A percentile compares a stretch with the other conserved stretches of the same genome.
Evolutionary conservation across 2,113 vertebrate species (phyloP).

Genomic region (Pseudorectes ferrugineus): DNA sequence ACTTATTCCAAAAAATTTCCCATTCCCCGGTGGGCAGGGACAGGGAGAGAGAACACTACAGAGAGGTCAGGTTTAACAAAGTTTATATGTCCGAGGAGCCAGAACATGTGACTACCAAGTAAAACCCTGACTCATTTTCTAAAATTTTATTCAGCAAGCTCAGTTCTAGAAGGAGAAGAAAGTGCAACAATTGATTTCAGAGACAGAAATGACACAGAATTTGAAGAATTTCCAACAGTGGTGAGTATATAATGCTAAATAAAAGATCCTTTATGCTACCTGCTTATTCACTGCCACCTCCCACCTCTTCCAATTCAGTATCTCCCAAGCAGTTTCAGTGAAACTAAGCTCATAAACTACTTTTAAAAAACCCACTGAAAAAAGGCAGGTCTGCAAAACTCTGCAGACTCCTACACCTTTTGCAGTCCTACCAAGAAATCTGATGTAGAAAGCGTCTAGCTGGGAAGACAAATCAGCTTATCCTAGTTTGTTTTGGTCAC

Average conservation of each 20-base stretch:
- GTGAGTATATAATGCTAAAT: slow-evolving; percentile 44
- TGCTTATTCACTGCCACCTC: background rate
- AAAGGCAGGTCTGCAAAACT: background rate
- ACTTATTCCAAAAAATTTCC: background rate
- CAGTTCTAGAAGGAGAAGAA: slow-evolving; percentile 51
- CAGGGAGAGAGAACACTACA: background rate
- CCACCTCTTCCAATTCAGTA: background rate
- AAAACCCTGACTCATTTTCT: background rate
- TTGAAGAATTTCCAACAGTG: background rate
- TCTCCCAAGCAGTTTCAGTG: background rate
- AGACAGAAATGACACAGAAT: background rate
- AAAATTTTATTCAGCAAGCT: slow-evolving; percentile 34
- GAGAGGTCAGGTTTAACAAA: background rate
- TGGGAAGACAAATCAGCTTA: background rate
- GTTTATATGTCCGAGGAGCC: background rate
- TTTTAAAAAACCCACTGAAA: background rate
- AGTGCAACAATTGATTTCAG: background rate
- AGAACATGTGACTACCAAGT: background rate
- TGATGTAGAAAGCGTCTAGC: background rate
- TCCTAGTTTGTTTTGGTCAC: background rate
- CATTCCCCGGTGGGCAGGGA: background rate
- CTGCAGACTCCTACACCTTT: background rate
- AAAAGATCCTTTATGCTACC: background rate
- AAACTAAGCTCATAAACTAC: background rate
- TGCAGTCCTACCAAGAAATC: background rate